These are phyloP conservation scores for Eledona agricola DNA, from an alignment of 2,888 invertebrate genomes.

Conservation along the genomic window DNA sequence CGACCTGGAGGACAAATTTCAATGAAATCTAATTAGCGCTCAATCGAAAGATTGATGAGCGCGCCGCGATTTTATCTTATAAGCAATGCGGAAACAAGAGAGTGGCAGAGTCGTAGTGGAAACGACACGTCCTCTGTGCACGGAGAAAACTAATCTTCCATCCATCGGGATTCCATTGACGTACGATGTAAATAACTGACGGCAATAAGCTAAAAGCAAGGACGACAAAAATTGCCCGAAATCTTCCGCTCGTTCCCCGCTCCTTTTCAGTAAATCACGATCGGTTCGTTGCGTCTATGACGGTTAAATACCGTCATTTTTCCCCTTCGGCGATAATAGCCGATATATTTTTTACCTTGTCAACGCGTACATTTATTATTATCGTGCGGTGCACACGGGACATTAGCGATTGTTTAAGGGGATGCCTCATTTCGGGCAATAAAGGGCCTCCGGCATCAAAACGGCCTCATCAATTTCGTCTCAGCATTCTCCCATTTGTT, in stretches of 20 bases:
- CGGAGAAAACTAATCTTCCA: constrained; percentile 22
- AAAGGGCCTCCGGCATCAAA: no score
- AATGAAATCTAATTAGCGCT: constrained; percentile 17
- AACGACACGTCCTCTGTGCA: constrained; percentile 24
- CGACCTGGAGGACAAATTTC: constrained; percentile 15
- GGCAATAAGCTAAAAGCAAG: constrained; percentile 41
- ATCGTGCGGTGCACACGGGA: no score
- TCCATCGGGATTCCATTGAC: constrained; percentile 27
- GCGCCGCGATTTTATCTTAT: constrained; percentile 25
- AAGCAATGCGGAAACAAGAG: constrained; percentile 16
- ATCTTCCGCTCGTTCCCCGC: constrained; percentile 38
- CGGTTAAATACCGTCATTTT: constrained; percentile 23
- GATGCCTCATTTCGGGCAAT: no score
- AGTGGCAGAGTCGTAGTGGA: constrained; percentile 2
- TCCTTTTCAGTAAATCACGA: constrained; percentile 40
- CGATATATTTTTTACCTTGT: constrained; percentile 2
- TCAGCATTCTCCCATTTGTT: no score
- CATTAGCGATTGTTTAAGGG: no score
- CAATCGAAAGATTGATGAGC: constrained; percentile 21
- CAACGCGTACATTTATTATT: constrained; percentile 3
- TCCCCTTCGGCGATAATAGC: constrained; percentile 1
- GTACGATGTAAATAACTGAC: constrained; percentile 28
- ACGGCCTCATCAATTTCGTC: no score
- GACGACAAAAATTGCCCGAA: constrained; percentile 40
- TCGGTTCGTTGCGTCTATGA: constrained; percentile 36